Evolutionary conservation across 92 coral and sea anemone genomes (phyloP).

Genomic region (Pocillopora meandrina): DNA sequence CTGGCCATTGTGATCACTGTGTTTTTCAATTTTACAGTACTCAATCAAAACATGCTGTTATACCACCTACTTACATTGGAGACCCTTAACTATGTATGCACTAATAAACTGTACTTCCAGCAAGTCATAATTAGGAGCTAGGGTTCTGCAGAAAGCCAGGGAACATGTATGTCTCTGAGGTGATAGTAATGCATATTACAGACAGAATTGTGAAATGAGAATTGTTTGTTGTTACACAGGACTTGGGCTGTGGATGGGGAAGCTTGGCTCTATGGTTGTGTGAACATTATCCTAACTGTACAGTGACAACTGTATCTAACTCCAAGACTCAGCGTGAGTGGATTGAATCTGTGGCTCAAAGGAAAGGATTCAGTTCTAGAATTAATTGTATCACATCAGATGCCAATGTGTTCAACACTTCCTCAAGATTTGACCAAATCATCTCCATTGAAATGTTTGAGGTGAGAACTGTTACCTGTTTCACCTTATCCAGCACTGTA

Average conservation of each 20-base stretch:
- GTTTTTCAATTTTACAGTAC: too few relatives aligned
- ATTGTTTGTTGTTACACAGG: slow-evolving; percentile 45
- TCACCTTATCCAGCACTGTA: too few relatives aligned
- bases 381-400: slow-evolving; percentile 81
- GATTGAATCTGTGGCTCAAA: slow-evolving; percentile 70
- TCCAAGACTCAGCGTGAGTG: slow-evolving; percentile 77
- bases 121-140: too few relatives aligned
- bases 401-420: slow-evolving; percentile 83
- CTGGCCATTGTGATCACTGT: too few relatives aligned
- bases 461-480: slow-evolving; percentile 42
- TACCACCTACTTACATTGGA: too few relatives aligned
- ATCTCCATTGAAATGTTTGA: slow-evolving; percentile 91
- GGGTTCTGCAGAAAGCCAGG: too few relatives aligned
- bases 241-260: slow-evolving; percentile 94
- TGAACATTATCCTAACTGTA: slow-evolving; percentile 74
- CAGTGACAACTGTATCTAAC: slow-evolving; percentile 77
- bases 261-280: slow-evolving; percentile 78
- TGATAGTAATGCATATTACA: background rate
- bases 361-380: slow-evolving; percentile 57
- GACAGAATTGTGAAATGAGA: background rate
- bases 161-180: too few relatives aligned
- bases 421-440: slow-evolving; percentile 75
- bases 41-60: too few relatives aligned
- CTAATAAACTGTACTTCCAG: too few relatives aligned
- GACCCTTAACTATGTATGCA: too few relatives aligned